Evolutionary conservation across 2,113 vertebrate species (phyloP).

Genomic region (Phyllostomus hastatus): DNA sequence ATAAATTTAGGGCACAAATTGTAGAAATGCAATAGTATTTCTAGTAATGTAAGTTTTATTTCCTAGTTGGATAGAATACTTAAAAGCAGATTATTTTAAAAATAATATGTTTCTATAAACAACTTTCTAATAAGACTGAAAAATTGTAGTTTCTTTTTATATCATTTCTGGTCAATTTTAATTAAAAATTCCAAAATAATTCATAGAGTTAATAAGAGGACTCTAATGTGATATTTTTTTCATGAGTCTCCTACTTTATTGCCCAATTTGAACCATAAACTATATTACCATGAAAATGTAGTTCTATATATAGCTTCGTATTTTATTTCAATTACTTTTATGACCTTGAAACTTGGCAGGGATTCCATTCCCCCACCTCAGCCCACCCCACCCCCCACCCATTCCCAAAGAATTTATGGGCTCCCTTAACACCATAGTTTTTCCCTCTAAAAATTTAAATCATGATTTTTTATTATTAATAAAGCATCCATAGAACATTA

Average conservation of each 20-base stretch:
- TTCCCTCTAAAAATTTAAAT: neutral
- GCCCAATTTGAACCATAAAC: constrained; percentile 25
- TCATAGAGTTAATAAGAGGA: constrained; percentile 15
- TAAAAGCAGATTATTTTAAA: constrained; percentile 10
- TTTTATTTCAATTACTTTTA: constrained; percentile 46
- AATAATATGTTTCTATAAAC: neutral
- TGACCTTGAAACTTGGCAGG: constrained; percentile 72
- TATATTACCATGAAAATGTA: constrained; percentile 40
- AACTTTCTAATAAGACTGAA: constrained; percentile 5
- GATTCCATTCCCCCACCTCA: neutral
- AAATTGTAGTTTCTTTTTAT: neutral
- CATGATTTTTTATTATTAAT: constrained; percentile 66
- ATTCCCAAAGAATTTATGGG: constrained; percentile 42
- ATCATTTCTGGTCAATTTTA: constrained; percentile 10
- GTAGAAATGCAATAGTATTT: neutral
- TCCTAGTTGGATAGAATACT: neutral
- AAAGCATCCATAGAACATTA: constrained; percentile 53
- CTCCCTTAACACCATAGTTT: neutral
- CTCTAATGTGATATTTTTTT: neutral
- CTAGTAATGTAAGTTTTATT: neutral
- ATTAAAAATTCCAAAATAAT: neutral
- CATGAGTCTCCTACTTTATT: neutral
- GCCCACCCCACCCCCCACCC: too few relatives aligned
- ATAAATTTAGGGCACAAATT: neutral
- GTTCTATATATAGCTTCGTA: neutral